Conservation (phyloP, 2,888 invertebrate genomes). For the Rotaria macrura region DNA sequence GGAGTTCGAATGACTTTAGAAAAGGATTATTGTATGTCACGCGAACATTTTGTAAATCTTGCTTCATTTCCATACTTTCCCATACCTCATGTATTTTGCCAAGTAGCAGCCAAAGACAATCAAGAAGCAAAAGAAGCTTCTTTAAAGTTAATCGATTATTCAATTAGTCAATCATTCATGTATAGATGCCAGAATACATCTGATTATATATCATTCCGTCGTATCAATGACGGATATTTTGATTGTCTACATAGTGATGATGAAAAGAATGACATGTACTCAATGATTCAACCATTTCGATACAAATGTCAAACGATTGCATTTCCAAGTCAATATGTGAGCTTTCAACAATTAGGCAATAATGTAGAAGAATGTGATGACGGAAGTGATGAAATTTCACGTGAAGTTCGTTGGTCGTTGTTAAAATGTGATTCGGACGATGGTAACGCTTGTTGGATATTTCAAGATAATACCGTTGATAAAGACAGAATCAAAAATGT, state of each 20-base stretch:
- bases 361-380: background rate
- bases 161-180: background rate
- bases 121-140: background rate
- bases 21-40: no score
- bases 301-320: background rate
- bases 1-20: no score
- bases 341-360: background rate
- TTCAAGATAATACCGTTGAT: background rate
- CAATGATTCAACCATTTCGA: background rate
- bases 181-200: background rate
- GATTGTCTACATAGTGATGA: background rate
- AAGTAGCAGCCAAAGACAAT: background rate
- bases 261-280: background rate
- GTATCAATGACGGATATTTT: background rate
- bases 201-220: background rate
- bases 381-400: background rate
- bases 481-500: background rate
- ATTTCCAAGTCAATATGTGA: background rate
- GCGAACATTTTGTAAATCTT: no score
- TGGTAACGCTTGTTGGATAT: background rate
- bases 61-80: no score
- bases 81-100: no score
- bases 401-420: background rate
- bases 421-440: background rate
- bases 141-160: no score